These are phyloP conservation scores for Rousettus madagascariensis DNA, from an alignment of 2,797 vertebrate species.

Conservation along the genomic window DNA sequence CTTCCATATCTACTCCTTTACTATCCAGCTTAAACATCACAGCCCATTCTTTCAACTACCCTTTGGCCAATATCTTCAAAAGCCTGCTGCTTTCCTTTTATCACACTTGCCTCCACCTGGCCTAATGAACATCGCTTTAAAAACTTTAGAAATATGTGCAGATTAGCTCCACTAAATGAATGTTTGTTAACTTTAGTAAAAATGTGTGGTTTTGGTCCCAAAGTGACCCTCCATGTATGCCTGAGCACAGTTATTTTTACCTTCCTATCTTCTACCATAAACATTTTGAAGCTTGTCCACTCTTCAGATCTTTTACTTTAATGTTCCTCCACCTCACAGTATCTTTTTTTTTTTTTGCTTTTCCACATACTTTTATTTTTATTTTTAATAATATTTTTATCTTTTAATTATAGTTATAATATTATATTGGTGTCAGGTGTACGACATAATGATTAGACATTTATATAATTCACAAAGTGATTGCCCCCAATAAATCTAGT, in stretches of 20 bases:
- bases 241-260: background rate
- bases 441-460: too few species aligned
- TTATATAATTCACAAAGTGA: too few species aligned
- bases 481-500: too few species aligned
- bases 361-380: too few species aligned
- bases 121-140: background rate
- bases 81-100: conserved; percentile 22
- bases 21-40: background rate
- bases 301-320: background rate
- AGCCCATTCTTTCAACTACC: background rate
- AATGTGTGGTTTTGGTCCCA: background rate
- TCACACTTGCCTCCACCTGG: conserved; percentile 30
- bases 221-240: background rate
- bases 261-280: background rate
- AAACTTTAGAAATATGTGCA: background rate
- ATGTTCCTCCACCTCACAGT: background rate
- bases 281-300: background rate
- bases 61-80: background rate
- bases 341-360: background rate
- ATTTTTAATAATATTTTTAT: too few species aligned
- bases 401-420: too few species aligned
- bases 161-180: background rate
- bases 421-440: too few species aligned
- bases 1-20: background rate
- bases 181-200: background rate